phyloP scores from a whole-genome alignment of 2,113 vertebrate genomes.

The Mustelus asterias region DNA sequence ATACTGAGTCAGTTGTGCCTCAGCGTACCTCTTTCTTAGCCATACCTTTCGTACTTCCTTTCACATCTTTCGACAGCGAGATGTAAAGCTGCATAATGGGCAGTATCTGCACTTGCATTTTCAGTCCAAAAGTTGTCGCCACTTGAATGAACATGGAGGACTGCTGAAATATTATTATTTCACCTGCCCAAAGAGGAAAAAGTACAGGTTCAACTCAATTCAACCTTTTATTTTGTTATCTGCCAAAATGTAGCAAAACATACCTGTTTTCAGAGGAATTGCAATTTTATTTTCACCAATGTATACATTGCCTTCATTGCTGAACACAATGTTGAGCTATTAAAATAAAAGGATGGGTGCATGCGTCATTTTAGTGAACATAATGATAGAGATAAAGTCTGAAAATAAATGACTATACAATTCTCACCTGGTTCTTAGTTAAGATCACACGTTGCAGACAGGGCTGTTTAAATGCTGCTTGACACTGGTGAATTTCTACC shows the following conservation, averaged over 20 bases:
- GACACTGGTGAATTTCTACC: slow-evolving; percentile 44
- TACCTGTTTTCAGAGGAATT: slow-evolving; percentile 26
- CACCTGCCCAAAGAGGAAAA: slow-evolving; percentile 47
- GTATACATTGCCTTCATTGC: slow-evolving; percentile 45
- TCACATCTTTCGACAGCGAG: slow-evolving; percentile 42
- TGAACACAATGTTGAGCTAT: slow-evolving; percentile 44
- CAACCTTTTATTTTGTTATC: background rate
- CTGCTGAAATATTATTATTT: slow-evolving; percentile 55
- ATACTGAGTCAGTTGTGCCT: background rate
- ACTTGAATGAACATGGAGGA: slow-evolving; percentile 60
- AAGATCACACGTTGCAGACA: slow-evolving; percentile 48
- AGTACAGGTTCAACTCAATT: slow-evolving; percentile 18
- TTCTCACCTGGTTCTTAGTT: slow-evolving; percentile 46
- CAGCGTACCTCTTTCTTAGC: background rate
- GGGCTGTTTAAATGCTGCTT: slow-evolving; percentile 42
- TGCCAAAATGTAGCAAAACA: background rate
- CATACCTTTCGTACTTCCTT: slow-evolving; percentile 44
- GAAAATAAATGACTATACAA: slow-evolving; percentile 34
- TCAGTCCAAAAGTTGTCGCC: slow-evolving; percentile 52
- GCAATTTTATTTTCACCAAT: background rate
- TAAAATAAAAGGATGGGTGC: background rate
- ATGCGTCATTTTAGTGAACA: background rate
- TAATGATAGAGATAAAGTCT: background rate
- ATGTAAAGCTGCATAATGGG: slow-evolving; percentile 61
- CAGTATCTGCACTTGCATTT: slow-evolving; percentile 55